A percentile compares a stretch with the other conserved stretches of the same genome.
Evolutionary conservation across 53 echinoderm and acorn worm species (phyloP).

Genomic region (Temnopleurus reevesii): DNA sequence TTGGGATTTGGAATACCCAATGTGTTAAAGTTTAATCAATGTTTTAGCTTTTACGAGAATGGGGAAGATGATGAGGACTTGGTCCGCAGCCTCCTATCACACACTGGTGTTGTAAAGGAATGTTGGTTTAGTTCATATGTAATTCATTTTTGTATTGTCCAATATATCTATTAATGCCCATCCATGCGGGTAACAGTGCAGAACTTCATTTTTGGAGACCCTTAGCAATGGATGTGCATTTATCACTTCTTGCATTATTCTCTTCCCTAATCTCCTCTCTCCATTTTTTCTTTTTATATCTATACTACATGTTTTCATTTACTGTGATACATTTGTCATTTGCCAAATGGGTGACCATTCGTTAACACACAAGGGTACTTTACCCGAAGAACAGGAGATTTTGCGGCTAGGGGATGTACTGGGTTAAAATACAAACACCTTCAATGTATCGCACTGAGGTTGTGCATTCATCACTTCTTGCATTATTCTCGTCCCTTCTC

Average conservation of each 20-base stretch:
- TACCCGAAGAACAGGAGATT: too few species aligned
- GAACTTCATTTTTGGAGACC: background rate
- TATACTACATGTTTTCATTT: background rate
- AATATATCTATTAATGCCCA: background rate
- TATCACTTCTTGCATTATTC: background rate
- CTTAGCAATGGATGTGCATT: too few species aligned
- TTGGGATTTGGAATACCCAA: conserved; percentile 2
- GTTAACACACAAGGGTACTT: too few species aligned
- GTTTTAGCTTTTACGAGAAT: conserved; percentile 21
- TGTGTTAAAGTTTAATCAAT: conserved; percentile 12
- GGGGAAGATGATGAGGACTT: background rate
- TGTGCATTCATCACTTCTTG: too few species aligned
- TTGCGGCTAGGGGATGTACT: too few species aligned
- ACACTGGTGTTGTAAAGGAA: background rate
- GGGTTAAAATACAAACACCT: background rate
- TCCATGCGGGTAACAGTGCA: background rate
- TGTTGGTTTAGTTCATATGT: background rate
- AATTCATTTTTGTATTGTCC: too few species aligned
- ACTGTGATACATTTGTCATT: background rate
- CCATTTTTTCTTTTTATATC: background rate
- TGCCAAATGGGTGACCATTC: background rate
- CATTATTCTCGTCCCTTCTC: too few species aligned
- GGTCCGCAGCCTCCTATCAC: background rate
- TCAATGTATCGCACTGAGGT: background rate
- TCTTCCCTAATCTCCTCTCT: background rate